Base-by-base conservation (phyloP, 2,888 invertebrate species). In the Carterocephalus palaemon region DNA sequence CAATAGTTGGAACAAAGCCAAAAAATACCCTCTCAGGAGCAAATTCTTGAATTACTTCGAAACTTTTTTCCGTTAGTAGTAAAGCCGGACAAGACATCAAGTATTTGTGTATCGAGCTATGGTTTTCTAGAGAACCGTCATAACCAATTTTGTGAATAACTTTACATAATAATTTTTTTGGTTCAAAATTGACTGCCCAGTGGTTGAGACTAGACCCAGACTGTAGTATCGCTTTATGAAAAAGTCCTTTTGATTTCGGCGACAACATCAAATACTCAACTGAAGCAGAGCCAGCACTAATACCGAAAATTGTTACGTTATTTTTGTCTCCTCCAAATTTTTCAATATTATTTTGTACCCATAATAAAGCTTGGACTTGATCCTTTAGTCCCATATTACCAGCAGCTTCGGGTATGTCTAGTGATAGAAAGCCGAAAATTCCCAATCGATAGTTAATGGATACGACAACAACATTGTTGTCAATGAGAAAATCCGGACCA, bases 361-460 rank as follows among this genome's bases (percentile, higher is more conserved):
- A 79, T 52, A 67, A 54, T 2, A 80, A 55, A n/a, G 76, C 79
- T 47, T 64, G 62, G 1, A 69, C 59, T 54, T 78, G 77, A 50
- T 80, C 80, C 59, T 75, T 78, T 1, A 80, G 54, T 1, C 75
- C 79, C 78, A 79, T 77, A 49, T 80, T 78, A 1, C 79, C 79
- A 1, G 70, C 46, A 12, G 63, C 72, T 53, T 78, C 72, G 2
- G 66, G 62, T 5, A 75, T 67, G 33, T 69, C 71, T 10, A 78
- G 54, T n/a, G 67, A 62, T 3, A 81, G 56, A 49, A 78, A 83
- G 8, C 84, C 84, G 4, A 84, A 62, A 1, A 73, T 60, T 10
- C 73, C 73, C 1, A 84, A 51, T 53, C 84, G 72, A 50, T 83
- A 85, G 52, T 85, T 85, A 3, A 84, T 62, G 1, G 75, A 67